Evolutionary conservation across 2,888 invertebrate species (phyloP), one percentile per base, ranked within the genome.

Genomic region (Agrochola lychnidis): DNA sequence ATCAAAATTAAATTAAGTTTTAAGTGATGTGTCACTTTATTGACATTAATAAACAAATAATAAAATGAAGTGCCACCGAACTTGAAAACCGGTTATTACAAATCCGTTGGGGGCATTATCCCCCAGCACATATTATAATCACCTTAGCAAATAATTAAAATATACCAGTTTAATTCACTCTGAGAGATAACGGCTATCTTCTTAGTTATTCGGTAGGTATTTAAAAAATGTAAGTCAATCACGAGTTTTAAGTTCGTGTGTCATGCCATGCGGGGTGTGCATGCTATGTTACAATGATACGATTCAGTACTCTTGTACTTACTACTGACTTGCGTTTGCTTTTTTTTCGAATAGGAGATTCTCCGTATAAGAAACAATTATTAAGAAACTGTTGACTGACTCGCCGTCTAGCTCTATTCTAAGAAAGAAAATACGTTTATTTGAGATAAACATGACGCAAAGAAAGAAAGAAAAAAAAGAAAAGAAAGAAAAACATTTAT

Each of bases 71-170:
- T 56, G 16, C 1, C 6, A 42, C 6, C 5, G 19, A 51, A 16
- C 10, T 14, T 7, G 16, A 45, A 19, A 62, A 71, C 79, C 51
- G 51, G 79, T 78, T 70, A 7, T 2, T 4, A 40, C 25, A 56
- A 51, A 72, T 64, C 79, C 63, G 73, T 45, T 64, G 74, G 56
- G 73, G 66, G 80, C 78, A 79, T 62, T 73, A 67, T 80, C 53
- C 66, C 22, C 51, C 14, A 67, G 12, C 59, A 66, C 12, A 53
- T 12, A 4, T 22, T 2, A 64, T 14, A 67, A 66, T 72, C 73
- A 56, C 7, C 14, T 56, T 19, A 40, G 12, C 2, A 45, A 67
- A 74, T 56, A 66, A 53, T n/a, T 14, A 56, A 56, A 40, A 16
- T 30, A 73, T 10, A 81, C 48, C 61, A 61, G 74, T 81, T 81